Evolutionary conservation across 2,113 vertebrate genomes (phyloP).

Genomic region (Trogon surrucura): DNA sequence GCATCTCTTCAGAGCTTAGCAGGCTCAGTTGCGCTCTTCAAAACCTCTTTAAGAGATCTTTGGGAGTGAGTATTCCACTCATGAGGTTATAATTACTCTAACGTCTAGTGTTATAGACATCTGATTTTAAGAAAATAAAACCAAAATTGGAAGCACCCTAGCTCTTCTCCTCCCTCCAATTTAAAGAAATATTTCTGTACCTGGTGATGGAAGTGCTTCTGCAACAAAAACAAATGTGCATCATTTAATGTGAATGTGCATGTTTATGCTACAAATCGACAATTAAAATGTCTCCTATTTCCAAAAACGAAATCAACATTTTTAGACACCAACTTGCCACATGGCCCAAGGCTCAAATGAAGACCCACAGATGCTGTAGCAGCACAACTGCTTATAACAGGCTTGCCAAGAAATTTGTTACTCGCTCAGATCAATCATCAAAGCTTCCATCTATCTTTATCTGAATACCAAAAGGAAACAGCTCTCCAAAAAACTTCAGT

Average conservation of each 20-base stretch:
- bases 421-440: not conserved
- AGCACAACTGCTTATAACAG: not conserved
- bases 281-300: not conserved
- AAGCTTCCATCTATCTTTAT: not conserved
- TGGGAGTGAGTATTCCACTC: accelerated
- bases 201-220: not conserved
- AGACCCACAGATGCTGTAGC: not conserved
- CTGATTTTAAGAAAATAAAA: not conserved
- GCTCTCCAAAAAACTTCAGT: not conserved
- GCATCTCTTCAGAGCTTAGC: not conserved
- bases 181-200: not conserved
- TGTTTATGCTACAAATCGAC: not conserved
- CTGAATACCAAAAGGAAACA: not conserved
- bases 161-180: not conserved
- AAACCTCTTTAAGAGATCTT: not conserved
- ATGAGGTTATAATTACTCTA: not conserved
- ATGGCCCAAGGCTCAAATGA: not conserved
- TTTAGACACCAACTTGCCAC: not conserved
- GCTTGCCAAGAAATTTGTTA: not conserved
- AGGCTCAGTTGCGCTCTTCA: not conserved
- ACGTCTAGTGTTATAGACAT: not conserved
- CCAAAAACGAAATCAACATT: not conserved
- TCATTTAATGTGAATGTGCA: not conserved
- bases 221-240: not conserved
- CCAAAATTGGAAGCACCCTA: not conserved